phyloP scores from a whole-genome alignment of 1,140 invertebrate species.

The Ectropis grisescens region DNA sequence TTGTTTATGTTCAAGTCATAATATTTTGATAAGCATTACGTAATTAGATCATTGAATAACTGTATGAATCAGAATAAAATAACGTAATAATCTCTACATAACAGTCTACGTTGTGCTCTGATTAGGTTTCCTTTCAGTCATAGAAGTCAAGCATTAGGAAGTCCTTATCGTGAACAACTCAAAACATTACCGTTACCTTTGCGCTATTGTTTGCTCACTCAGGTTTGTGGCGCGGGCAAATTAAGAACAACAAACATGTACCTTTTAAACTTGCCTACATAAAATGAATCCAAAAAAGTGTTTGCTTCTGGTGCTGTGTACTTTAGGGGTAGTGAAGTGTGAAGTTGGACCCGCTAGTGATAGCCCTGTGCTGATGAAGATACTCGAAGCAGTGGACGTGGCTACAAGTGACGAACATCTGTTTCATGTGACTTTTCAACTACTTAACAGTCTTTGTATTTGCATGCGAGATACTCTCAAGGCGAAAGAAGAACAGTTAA shows the following conservation, averaged over 20 bases:
- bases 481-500: slow-evolving; percentile 16
- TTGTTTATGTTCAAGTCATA: too few relatives aligned
- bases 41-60: too few relatives aligned
- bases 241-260: slow-evolving; percentile 15
- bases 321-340: too few relatives aligned
- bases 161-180: slow-evolving; percentile 5
- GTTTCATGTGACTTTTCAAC: slow-evolving; percentile 31
- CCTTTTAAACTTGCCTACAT: slow-evolving; percentile 8
- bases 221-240: too few relatives aligned
- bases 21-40: too few relatives aligned
- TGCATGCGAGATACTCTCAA: slow-evolving; percentile 35
- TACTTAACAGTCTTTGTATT: slow-evolving; percentile 39
- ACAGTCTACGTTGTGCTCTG: too few relatives aligned
- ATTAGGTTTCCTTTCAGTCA: too few relatives aligned
- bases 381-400: slow-evolving; percentile 31
- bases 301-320: too few relatives aligned
- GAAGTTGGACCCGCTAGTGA: slow-evolving; percentile 9
- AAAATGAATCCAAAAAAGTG: slow-evolving; percentile 15
- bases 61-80: too few relatives aligned
- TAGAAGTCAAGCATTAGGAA: too few relatives aligned
- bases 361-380: slow-evolving; percentile 26
- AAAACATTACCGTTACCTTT: slow-evolving; percentile 7
- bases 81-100: too few relatives aligned
- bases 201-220: slow-evolving; percentile 7
- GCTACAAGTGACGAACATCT: slow-evolving; percentile 33